Evolutionary conservation across 2,888 invertebrate species (phyloP).

Genomic region (Zygothrica quintamaculata): DNA sequence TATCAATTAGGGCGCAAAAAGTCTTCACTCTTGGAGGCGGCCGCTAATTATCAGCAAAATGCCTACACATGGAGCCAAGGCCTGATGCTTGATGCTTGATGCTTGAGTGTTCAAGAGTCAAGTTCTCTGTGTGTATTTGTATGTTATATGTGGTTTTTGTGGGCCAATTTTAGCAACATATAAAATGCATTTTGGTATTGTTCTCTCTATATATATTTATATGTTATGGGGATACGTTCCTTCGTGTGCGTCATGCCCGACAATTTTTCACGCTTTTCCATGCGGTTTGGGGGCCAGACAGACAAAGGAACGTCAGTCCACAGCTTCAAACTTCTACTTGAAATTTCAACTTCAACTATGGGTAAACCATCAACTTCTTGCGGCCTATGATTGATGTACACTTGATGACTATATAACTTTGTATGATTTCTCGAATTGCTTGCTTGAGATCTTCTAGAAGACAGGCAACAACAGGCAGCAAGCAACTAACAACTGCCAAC

Average conservation of each 20-base stretch:
- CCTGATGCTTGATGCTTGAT: constrained; percentile 16
- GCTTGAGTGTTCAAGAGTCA: constrained; percentile 9
- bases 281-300: constrained; percentile 46
- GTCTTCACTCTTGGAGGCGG: constrained; percentile 41
- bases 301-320: constrained; percentile 53
- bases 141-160: too few species aligned
- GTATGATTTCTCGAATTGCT: constrained; percentile 70
- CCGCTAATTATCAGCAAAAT: constrained; percentile 76
- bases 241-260: constrained; percentile 73
- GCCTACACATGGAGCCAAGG: constrained; percentile 64
- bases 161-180: constrained; percentile 72
- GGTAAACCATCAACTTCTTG: constrained; percentile 42
- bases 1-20: constrained; percentile 75
- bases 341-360: constrained; percentile 21
- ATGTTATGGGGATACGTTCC: constrained; percentile 50
- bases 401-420: constrained; percentile 82
- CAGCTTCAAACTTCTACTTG: constrained; percentile 8
- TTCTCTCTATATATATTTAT: too few species aligned
- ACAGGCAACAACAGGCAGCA: constrained; percentile 3
- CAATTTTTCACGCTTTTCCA: constrained; percentile 80
- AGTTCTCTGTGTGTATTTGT: constrained; percentile 20
- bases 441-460: constrained; percentile 20
- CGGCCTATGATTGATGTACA: constrained; percentile 80
- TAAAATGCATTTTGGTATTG: constrained; percentile 52
- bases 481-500: background rate